These are phyloP conservation scores for Isurus oxyrinchus DNA, from an alignment of 2,113 vertebrate genomes.

Conservation along the genomic window DNA sequence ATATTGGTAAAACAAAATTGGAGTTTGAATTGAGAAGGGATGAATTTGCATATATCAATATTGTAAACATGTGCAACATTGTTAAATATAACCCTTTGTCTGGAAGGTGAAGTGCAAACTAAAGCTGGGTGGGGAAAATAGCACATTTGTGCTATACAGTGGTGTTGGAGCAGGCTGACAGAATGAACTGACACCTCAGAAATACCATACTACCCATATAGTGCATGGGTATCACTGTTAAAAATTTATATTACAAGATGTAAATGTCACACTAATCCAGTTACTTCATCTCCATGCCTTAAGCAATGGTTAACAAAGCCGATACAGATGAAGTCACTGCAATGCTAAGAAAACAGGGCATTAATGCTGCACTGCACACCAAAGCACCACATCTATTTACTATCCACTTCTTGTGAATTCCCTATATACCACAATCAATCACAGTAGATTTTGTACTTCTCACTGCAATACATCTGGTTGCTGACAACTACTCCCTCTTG, in stretches of 20 bases:
- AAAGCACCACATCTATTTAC: conserved; percentile 47
- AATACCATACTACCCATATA: conserved; percentile 23
- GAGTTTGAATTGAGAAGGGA: conserved; percentile 15
- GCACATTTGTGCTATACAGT: conserved; percentile 48
- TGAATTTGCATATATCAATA: conserved; percentile 61
- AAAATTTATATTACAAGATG: conserved; percentile 42
- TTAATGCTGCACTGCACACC: conserved; percentile 56
- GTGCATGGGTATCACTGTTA: neutral
- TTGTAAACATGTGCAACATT: conserved; percentile 60
- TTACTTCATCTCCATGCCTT: conserved; percentile 52
- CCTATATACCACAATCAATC: conserved; percentile 60
- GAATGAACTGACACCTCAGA: conserved; percentile 33
- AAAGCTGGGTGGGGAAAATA: conserved; percentile 47
- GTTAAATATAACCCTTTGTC: conserved; percentile 45
- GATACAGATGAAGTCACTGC: conserved; percentile 51
- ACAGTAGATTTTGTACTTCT: conserved; percentile 97
- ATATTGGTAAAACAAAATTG: conserved; percentile 21
- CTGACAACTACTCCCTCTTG: conserved; percentile 65
- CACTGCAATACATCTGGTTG: conserved; percentile 81
- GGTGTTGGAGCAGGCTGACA: conserved; percentile 45
- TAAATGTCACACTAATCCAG: conserved; percentile 48
- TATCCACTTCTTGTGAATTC: neutral
- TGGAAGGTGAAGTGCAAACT: conserved; percentile 48
- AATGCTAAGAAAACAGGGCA: conserved; percentile 66
- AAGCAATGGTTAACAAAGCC: conserved; percentile 55